These are phyloP conservation scores for Cyclophora albipunctata DNA, from an alignment of 2,888 invertebrate genomes.

Conservation along the genomic window DNA sequence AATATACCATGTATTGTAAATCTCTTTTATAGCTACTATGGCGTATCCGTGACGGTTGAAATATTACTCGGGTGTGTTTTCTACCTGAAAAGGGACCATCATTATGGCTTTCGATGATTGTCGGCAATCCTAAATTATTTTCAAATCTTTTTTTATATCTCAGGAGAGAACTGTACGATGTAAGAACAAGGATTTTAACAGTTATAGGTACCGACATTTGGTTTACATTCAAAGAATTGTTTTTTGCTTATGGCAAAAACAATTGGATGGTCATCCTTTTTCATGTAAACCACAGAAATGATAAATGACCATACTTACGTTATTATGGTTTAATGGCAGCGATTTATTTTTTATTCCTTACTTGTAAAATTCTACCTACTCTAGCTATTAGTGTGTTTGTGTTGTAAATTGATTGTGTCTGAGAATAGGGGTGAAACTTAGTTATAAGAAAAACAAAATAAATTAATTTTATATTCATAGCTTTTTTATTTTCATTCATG, in stretches of 20 bases:
- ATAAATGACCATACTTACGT: constrained; percentile 27
- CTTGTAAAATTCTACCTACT: no score
- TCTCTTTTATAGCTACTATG: constrained; percentile 66
- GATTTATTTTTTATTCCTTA: constrained; percentile 6
- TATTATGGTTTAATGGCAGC: constrained; percentile 27
- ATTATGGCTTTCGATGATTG: constrained; percentile 65
- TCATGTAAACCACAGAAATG: constrained; percentile 40
- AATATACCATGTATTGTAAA: constrained; percentile 68
- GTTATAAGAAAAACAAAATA: constrained; percentile 17
- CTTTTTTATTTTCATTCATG: constrained; percentile 39
- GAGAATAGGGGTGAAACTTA: no score
- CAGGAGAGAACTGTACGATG: constrained; percentile 46
- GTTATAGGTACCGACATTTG: constrained; percentile 44
- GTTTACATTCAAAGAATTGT: constrained; percentile 28
- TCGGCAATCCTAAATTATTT: constrained; percentile 66
- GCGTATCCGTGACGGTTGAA: constrained; percentile 65
- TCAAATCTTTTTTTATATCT: constrained; percentile 43
- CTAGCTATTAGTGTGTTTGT: no score
- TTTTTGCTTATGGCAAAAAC: constrained; percentile 36
- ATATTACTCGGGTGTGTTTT: constrained; percentile 67
- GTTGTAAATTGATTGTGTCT: no score
- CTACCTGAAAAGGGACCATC: constrained; percentile 72
- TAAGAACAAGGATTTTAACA: constrained; percentile 54
- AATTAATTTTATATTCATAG: constrained; percentile 29
- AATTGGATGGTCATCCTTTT: constrained; percentile 35